Evolutionary conservation across 1,140 invertebrate genomes (phyloP).

Genomic region (silkworm (Bombyx mori)): ASM3026992v2 NC_085123.1:3614501-3615000

Average conservation of each 20-base stretch:
- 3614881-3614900: no score
- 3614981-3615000: constrained; percentile 20
- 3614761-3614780: constrained; percentile 10
- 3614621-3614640: constrained; percentile 23
- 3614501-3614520: constrained; percentile 26
- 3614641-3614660: constrained; percentile 62
- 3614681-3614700: constrained; percentile 66
- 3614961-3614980: constrained; percentile 50
- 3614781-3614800: no score
- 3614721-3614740: constrained; percentile 62
- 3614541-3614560: constrained; percentile 19
- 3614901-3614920: constrained; percentile 6
- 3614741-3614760: constrained; percentile 65
- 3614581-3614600: constrained; percentile 63
- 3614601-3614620: background rate
- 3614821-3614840: no score
- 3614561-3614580: constrained; percentile 9
- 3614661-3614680: constrained; percentile 27
- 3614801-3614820: no score
- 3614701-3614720: constrained; percentile 43
- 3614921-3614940: background rate
- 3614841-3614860: no score
- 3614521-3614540: constrained; percentile 53
- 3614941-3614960: constrained; percentile 24
- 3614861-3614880: no score